A percentile compares a stretch with the other conserved stretches of the same genome.
Conservation (phyloP, 2,797 vertebrate species). For the Poeciliopsis gracilis region DNA sequence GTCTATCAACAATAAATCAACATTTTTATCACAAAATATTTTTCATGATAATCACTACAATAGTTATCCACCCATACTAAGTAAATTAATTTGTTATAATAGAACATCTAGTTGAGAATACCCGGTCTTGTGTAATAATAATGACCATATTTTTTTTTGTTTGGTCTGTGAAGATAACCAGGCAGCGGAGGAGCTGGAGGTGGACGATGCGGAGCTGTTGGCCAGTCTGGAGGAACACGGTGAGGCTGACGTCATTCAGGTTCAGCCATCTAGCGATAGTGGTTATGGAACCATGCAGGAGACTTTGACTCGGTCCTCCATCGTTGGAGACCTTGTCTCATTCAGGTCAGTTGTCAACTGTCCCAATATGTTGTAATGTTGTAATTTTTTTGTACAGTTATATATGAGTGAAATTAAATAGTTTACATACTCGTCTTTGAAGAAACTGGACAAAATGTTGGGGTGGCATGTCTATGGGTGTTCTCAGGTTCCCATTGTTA, state of each 20-base stretch:
- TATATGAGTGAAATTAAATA: conserved; percentile 23
- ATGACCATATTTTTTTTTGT: not conserved
- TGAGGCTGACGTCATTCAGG: conserved; percentile 69
- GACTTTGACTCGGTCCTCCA: conserved; percentile 54
- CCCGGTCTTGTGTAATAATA: not conserved
- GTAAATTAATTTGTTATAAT: not conserved
- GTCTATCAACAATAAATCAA: not conserved
- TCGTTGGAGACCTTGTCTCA: conserved; percentile 48
- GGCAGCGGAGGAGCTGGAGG: conserved; percentile 67
- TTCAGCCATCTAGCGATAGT: conserved; percentile 73
- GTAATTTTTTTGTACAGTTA: conserved; percentile 12
- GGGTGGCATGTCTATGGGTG: not conserved
- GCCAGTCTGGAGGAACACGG: conserved; percentile 83
- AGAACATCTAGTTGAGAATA: not conserved
- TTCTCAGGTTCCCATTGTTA: not conserved
- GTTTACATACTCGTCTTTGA: conserved; percentile 11
- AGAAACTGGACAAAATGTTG: not conserved
- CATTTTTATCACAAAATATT: not conserved
- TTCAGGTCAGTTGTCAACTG: conserved; percentile 59
- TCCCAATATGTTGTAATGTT: conserved; percentile 33
- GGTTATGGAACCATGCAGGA: conserved; percentile 79
- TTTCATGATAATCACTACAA: not conserved
- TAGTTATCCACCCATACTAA: not conserved
- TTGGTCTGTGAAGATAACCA: conserved; percentile 45
- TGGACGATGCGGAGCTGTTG: conserved; percentile 83